Base-by-base conservation (phyloP, 2,113 vertebrate species). In the Campylorhamphus procurvoides region DNA sequence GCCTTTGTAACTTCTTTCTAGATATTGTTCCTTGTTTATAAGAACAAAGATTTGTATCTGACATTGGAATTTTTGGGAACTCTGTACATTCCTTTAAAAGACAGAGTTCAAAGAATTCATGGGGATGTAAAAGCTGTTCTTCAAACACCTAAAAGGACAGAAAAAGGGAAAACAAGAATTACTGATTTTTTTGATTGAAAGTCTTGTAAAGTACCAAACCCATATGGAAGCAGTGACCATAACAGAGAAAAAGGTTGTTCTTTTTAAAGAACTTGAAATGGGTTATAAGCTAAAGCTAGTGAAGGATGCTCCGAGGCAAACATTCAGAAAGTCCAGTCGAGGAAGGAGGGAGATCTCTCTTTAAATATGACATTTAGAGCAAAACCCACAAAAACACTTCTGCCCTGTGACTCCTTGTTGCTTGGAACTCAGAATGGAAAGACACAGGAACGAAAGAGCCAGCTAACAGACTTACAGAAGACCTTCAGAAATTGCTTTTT, bases 291-390 rank as follows among this genome's bases (percentile, higher is more conserved):
- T 71, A 37, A 75, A 76, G 31, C 7, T 60, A 55, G 5, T 19
- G n/a, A 77, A 56, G 14, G 24, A 84, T 27, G 1, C n/a, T 71
- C 19, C 87, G 31, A 69, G 37, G 10, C n/a, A 84, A 84, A 23
- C n/a, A 91, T 6, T 69, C 28, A 84, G 49, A 86, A 68, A 82
- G 35, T 64, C 12, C 27, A 24, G 5, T 6, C 55, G 35, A 35
- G 4, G 3, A 7, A 49, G 8, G 25, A 67, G 8, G 6, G 33
- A 42, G 0, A 4, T 58, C 3, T 42, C 29, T 53, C 39, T 78
- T 58, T 39, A 52, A 37, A 56, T 31, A 29, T 1, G 14, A 23
- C 67, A 13, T 69, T 75, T 69, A 87, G 58, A 84, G 13, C 58
- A 59, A 17, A 84, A 16, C 12, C 82, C 27, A 35, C 31, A 62